Conservation (phyloP, 2,113 vertebrate species). For the Paracanthobrama guichenoti region DNA sequence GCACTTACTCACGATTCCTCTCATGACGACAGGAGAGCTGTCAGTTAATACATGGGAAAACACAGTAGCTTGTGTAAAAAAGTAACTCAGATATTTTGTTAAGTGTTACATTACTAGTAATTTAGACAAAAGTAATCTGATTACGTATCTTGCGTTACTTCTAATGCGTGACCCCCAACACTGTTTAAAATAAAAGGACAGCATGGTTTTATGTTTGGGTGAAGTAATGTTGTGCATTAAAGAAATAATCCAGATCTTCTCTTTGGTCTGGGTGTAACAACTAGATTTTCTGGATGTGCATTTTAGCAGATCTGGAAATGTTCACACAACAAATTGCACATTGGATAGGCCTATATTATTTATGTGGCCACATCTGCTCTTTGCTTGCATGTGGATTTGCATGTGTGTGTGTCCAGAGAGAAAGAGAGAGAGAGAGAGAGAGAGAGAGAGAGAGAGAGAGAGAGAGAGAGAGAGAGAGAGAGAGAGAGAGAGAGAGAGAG, state of each 20-base stretch:
- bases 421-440: not conserved
- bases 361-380: conserved; percentile 30
- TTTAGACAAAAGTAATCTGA: no score
- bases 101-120: no score
- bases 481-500: conserved; percentile 12
- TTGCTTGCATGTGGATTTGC: conserved; percentile 2
- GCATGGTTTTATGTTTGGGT: not conserved
- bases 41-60: no score
- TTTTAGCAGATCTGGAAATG: conserved; percentile 11
- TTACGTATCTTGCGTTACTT: not conserved
- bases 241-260: not conserved
- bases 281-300: not conserved
- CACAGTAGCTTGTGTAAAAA: no score
- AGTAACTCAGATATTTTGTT: no score
- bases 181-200: not conserved
- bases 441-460: conserved; percentile 11
- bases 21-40: no score
- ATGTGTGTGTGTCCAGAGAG: not conserved
- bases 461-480: conserved; percentile 10
- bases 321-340: conserved; percentile 1
- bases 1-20: no score
- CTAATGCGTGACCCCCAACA: not conserved
- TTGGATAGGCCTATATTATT: not conserved
- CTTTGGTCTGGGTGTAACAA: not conserved
- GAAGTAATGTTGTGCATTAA: no score